Base-by-base conservation (phyloP, 2,113 vertebrate genomes). In the Xiphophorus maculatus region DNA sequence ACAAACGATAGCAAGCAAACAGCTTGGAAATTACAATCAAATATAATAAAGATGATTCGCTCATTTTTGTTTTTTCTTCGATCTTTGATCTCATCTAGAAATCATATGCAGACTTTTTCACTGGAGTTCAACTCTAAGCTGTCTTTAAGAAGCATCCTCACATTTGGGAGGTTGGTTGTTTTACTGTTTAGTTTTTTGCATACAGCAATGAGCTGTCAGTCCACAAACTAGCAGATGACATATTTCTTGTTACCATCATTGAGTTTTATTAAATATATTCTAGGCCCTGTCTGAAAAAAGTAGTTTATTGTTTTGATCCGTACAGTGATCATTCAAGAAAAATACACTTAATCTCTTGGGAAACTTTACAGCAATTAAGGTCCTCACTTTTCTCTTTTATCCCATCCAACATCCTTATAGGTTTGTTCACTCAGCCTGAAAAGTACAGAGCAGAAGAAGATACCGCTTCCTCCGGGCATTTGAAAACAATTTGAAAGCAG, bases 401-500 rank as follows among this genome's bases (percentile, higher is more conserved):
- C n/a, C 69, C 33, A 60, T 17, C 4, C 66, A 64, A 69, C 54
- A 17, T 74, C 74, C 54, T 70, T 58, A 71, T 80, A 64, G 58
- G 63, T 87, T 82, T 74, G 63, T 74, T 69, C 69, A 28, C 67
- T 69, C 27, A 67, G 73, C 62, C 76, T 79, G 44, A 80, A 82
- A 85, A 74, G 63, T 68, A 81, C 69, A 66, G 71, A 71, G 71
- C 28, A 79, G 54, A 51, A 75, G 63, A 71, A 79, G 83, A 83
- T 62, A 66, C 60, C 60, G 73, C 32, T 75, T 65, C 74, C 84
- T 77, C 1, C 3, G 51, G 75, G 81, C 83, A 78, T 74, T 69
- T 67, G 58, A 78, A 83, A 87, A 84, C 81, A 81, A 77, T 74
- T 76, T 77, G 33, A 71, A 65, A 77, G 74, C 48, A 40, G 68